Evolutionary conservation across 2,888 invertebrate species (phyloP).

Genomic region (Apamea monoglypha): DNA sequence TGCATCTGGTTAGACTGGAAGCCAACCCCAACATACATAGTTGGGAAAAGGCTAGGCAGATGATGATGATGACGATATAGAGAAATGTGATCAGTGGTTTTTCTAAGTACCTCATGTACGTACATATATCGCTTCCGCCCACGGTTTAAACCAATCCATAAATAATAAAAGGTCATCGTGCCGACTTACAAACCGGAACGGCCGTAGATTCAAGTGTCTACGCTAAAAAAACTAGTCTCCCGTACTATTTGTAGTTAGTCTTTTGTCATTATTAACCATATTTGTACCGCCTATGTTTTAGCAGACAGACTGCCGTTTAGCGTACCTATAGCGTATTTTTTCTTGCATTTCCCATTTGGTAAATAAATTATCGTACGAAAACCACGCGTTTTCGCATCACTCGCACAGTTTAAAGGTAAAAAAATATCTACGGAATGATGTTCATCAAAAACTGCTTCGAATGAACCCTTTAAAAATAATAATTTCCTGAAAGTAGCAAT

Average conservation of each 20-base stretch:
- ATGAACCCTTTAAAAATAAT: not conserved
- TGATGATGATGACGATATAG: not conserved
- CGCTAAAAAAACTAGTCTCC: slow-evolving; percentile 84
- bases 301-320: not conserved
- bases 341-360: not conserved
- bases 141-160: slow-evolving; percentile 74
- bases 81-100: not conserved
- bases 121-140: slow-evolving; percentile 70
- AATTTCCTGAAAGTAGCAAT: not conserved
- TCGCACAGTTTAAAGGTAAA: not conserved
- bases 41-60: too few species aligned
- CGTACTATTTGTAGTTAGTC: slow-evolving; percentile 77
- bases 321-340: not conserved
- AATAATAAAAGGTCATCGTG: slow-evolving; percentile 89
- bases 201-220: slow-evolving; percentile 83
- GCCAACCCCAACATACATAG: not conserved
- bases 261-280: slow-evolving; percentile 72
- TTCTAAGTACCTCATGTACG: not conserved
- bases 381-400: not conserved
- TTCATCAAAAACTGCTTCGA: not conserved
- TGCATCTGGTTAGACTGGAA: not conserved
- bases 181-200: slow-evolving; percentile 89
- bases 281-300: slow-evolving; percentile 41
- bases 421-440: not conserved
- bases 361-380: not conserved